A percentile compares a stretch with the other conserved stretches of the same genome.
These are phyloP conservation scores for Numenius phaeopus DNA, from an alignment of 2,797 vertebrate species.

Conservation along the genomic window DNA sequence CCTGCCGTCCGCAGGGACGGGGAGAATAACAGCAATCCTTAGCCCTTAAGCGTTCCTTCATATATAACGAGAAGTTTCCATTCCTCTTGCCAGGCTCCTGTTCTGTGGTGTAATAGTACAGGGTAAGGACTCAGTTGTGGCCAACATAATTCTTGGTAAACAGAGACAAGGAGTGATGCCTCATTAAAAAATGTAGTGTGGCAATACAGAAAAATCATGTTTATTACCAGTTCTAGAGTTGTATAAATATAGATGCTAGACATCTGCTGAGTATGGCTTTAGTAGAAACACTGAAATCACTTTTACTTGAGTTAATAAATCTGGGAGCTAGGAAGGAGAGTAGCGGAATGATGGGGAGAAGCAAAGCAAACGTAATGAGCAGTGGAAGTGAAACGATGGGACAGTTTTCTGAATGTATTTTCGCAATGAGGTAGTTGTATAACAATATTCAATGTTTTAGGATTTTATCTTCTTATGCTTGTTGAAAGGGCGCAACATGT, in stretches of 20 bases:
- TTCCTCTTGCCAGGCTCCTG: not conserved
- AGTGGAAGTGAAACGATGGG: not conserved
- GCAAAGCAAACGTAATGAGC: not conserved
- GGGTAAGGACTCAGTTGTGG: not conserved
- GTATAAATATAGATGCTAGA: conserved; percentile 57
- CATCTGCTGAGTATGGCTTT: conserved; percentile 42
- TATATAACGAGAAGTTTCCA: not conserved
- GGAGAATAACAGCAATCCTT: not conserved
- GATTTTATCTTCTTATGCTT: not conserved
- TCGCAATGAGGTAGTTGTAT: not conserved
- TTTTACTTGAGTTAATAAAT: conserved; percentile 13
- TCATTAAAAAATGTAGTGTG: conserved; percentile 48
- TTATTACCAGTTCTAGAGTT: conserved; percentile 54
- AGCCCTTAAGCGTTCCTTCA: not conserved
- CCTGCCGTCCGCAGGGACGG: not conserved
- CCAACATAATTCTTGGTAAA: not conserved
- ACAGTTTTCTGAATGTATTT: not conserved
- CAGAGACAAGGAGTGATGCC: conserved; percentile 30
- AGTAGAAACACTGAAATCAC: conserved; percentile 2
- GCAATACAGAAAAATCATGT: conserved; percentile 35
- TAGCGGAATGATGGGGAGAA: not conserved
- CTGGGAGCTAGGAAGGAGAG: not conserved
- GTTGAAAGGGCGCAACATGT: not conserved
- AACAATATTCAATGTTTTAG: not conserved
- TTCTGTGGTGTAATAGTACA: not conserved